A percentile compares a stretch with the other conserved stretches of the same genome.
Evolutionary conservation across 2,113 vertebrate species (phyloP).

Genomic region (Mirza zaza): DNA sequence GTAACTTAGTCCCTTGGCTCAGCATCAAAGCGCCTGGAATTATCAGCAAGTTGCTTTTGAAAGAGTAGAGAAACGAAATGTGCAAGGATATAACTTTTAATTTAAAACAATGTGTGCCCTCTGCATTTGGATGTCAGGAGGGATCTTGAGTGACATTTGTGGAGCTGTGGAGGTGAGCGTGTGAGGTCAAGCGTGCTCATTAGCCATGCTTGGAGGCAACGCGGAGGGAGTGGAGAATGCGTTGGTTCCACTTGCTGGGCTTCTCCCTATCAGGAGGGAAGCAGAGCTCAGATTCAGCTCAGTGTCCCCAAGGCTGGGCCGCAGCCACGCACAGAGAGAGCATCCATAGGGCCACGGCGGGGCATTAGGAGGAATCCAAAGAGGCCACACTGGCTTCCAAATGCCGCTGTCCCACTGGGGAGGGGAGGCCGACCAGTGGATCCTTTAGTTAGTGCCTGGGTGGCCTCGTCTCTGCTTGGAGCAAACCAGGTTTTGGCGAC

Average conservation of each 20-base stretch:
- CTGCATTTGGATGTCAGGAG: conserved; percentile 17
- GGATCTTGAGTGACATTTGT: conserved; percentile 60
- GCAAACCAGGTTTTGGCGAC: neutral
- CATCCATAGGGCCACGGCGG: rapidly evolving
- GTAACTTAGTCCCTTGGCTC: neutral
- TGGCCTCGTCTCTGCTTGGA: neutral
- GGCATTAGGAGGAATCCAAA: neutral
- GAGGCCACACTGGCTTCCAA: neutral
- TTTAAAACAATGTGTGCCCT: conserved; percentile 55
- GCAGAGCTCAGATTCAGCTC: neutral
- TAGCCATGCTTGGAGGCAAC: conserved; percentile 28
- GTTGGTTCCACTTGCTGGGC: rapidly evolving
- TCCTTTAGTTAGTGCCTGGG: neutral
- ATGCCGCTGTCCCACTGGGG: neutral
- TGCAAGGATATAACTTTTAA: conserved; percentile 57
- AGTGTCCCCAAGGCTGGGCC: neutral
- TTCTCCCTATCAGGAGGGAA: neutral
- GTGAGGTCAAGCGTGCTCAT: conserved; percentile 45
- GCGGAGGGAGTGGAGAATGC: neutral
- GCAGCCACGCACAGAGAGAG: neutral
- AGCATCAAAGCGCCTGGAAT: conserved; percentile 53
- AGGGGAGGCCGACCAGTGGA: neutral
- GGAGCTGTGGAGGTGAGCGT: neutral
- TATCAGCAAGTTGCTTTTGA: conserved; percentile 45
- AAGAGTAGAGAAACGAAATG: conserved; percentile 27